Percentiles rank a stretch among this genome's conserved stretches.
These are phyloP conservation scores for Vultur gryphus DNA, from an alignment of 2,797 vertebrate genomes.

Conservation along the genomic window DNA sequence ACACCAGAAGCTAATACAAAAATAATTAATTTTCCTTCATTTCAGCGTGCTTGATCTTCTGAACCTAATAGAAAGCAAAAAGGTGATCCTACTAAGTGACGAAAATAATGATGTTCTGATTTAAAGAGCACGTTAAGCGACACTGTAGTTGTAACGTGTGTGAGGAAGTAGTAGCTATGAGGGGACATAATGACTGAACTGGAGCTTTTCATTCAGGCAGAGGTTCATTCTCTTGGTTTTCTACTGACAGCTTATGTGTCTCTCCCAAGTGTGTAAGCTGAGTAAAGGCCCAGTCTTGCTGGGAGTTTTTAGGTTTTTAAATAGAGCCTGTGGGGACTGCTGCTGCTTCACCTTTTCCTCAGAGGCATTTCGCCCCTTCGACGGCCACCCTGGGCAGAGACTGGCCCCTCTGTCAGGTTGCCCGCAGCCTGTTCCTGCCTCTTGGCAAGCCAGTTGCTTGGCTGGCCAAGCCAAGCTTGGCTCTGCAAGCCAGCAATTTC, in stretches of 20 bases:
- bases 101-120: neutral
- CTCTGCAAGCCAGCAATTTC: neutral
- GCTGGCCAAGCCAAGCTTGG: neutral
- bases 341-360: neutral
- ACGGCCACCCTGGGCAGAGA: fast-evolving
- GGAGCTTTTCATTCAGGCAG: neutral
- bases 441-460: neutral
- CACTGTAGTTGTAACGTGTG: neutral
- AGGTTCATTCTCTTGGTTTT: neutral
- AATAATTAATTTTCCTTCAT: neutral
- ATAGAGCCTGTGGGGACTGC: neutral
- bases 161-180: neutral
- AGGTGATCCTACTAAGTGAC: neutral
- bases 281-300: neutral
- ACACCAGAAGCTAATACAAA: neutral
- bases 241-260: neutral
- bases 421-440: neutral
- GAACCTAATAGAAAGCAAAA: neutral
- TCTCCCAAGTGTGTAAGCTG: neutral
- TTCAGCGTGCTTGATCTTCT: neutral
- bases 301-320: neutral
- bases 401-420: neutral
- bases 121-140: neutral
- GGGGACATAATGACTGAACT: neutral
- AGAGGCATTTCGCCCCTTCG: neutral